Conservation (phyloP, 2,888 invertebrate genomes). For the Tinea trinotella region DNA sequence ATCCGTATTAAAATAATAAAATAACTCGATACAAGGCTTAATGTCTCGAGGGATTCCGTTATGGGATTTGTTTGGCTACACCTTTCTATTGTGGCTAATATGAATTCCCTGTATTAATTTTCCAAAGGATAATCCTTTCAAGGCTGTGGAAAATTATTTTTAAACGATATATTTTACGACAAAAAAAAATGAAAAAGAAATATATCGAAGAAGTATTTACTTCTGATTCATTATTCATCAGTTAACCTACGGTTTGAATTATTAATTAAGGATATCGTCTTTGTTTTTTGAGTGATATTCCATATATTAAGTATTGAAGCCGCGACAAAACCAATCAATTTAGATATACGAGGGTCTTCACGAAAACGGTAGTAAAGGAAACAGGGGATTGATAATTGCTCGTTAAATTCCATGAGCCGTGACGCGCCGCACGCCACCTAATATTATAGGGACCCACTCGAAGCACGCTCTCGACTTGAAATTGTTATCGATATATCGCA, state of each 20-base stretch:
- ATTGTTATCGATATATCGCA: slow-evolving; percentile 14
- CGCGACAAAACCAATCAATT: neutral
- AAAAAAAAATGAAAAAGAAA: neutral
- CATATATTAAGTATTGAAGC: neutral
- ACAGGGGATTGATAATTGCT: slow-evolving; percentile 29
- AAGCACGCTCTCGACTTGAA: slow-evolving; percentile 2
- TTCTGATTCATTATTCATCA: too few species aligned
- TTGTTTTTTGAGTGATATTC: neutral
- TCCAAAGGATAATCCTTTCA: neutral
- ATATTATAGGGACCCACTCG: slow-evolving; percentile 7
- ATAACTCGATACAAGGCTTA: slow-evolving; percentile 40
- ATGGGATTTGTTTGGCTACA: slow-evolving; percentile 27
- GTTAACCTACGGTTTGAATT: neutral
- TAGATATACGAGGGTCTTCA: slow-evolving; percentile 12
- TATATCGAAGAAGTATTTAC: too few species aligned
- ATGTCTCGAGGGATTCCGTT: slow-evolving; percentile 26
- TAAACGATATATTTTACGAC: neutral
- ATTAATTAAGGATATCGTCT: neutral
- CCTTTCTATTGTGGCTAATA: neutral
- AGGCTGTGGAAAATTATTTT: neutral
- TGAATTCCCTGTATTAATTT: neutral
- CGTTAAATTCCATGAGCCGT: slow-evolving; percentile 60
- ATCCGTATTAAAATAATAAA: slow-evolving; percentile 60
- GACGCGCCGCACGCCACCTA: slow-evolving; percentile 26
- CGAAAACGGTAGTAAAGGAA: slow-evolving; percentile 18